Conservation (phyloP, 2,113 vertebrate genomes). For the Ceratotherium simum region DNA sequence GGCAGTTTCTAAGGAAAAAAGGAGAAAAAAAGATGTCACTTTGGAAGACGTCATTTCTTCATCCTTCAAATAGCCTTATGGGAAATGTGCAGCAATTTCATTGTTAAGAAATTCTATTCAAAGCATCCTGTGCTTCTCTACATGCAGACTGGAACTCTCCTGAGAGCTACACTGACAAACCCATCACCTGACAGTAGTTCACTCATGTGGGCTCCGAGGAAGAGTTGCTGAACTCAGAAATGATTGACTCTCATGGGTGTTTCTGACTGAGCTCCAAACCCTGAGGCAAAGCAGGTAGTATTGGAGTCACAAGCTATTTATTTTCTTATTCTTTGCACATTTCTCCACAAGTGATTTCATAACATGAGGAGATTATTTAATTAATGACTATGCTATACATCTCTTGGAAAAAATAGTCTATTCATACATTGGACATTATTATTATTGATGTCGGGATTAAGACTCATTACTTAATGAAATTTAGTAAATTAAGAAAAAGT, state of each 20-base stretch:
- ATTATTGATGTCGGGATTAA: not conserved
- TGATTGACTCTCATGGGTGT: not conserved
- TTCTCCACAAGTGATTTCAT: not conserved
- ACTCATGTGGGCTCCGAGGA: not conserved
- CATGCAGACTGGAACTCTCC: not conserved
- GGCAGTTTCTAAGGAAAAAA: constrained; percentile 48
- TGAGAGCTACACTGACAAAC: not conserved
- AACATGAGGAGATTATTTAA: not conserved
- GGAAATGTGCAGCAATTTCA: constrained; percentile 34
- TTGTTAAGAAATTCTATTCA: not conserved
- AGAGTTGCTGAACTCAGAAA: not conserved
- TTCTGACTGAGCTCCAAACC: not conserved
- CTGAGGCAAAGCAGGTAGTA: not conserved
- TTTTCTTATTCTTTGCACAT: constrained; percentile 34
- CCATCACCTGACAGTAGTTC: not conserved
- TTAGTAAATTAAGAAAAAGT: constrained; percentile 19
- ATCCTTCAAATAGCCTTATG: not conserved
- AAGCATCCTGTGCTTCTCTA: constrained; percentile 3
- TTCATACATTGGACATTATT: not conserved
- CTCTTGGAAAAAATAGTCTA: not conserved
- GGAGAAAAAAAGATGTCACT: not conserved
- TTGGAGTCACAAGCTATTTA: not conserved
- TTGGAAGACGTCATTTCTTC: constrained; percentile 34
- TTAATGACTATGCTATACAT: not conserved
- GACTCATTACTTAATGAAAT: not conserved